These are phyloP conservation scores for Anguilla japonica DNA, from an alignment of 2,113 vertebrate species.

Conservation along the genomic window DNA sequence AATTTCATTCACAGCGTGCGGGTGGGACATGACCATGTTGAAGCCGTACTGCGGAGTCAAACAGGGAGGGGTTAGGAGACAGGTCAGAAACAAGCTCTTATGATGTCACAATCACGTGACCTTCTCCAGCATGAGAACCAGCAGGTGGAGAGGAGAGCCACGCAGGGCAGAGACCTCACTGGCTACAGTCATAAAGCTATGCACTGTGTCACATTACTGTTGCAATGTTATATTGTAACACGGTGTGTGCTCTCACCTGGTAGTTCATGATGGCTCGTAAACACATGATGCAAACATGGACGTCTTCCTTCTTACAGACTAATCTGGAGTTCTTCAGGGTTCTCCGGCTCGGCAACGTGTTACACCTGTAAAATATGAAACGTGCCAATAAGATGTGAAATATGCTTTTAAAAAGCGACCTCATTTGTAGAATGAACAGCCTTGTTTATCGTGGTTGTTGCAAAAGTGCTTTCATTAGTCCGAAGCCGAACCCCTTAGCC, in stretches of 20 bases:
- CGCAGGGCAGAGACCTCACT: not conserved
- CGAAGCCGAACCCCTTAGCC: not conserved
- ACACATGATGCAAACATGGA: conserved; percentile 98
- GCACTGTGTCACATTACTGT: too few species aligned
- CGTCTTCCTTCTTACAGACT: conserved; percentile 95
- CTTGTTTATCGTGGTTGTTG: not conserved
- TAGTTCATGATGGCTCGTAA: conserved; percentile 97
- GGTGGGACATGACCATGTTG: conserved; percentile 99
- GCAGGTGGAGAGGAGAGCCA: not conserved
- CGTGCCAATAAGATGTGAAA: not conserved
- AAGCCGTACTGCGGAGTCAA: conserved; percentile 83
- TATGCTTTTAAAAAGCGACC: not conserved
- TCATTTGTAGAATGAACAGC: not conserved
- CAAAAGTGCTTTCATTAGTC: not conserved
- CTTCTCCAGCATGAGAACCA: not conserved
- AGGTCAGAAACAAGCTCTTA: not conserved
- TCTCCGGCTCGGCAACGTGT: conserved; percentile 88
- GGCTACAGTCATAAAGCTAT: not conserved
- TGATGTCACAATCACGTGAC: not conserved
- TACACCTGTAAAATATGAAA: conserved; percentile 73
- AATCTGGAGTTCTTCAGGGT: conserved; percentile 92
- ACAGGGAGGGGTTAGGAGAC: conserved; percentile 8
- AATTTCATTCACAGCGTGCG: conserved; percentile 94
- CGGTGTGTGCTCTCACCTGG: conserved; percentile 72
- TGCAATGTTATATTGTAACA: too few species aligned